Base-by-base conservation (phyloP, 2,113 vertebrate genomes). In the Platichthys flesus region DNA sequence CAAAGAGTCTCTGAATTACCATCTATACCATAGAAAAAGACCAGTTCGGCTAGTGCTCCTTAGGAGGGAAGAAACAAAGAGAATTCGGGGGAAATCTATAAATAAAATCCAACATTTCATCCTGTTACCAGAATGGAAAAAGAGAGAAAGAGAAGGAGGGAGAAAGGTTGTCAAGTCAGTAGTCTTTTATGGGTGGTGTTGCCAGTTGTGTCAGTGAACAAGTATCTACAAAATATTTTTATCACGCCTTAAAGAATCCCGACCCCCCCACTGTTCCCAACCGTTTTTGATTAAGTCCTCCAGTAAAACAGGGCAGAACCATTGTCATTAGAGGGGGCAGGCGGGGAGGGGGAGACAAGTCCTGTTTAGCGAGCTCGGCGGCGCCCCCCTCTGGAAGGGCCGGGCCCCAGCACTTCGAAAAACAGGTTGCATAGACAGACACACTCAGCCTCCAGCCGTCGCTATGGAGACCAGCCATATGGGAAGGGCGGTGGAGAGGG, bases 401-500 rank as follows among this genome's bases (percentile, higher is more conserved):
- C 23, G 93, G 91, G 95, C 94, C 74, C 94, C 95, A 95, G 96
- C 95, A 93, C 95, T 96, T 96, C 94, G 15, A 51, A 51, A 94
- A 81, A 96, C 96, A 97, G 97, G 96, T 99, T 99, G 98, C 98
- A 99, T 99, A 99, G 98, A 99, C 96, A 95, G 92, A 97, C 96
- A 96, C 84, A 66, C 81, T 85, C 72, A 67, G 81, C 86, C 86
- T 91, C 89, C 84, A 78, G 88, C 90, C 84, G 79, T 89, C 60
- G 81, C 81, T 59, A 83, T 91, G 89, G 90, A 91, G 88, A 97
- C 97, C 96, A 97, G 96, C 96, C 96, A 96, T 95, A 72, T 56
- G 66, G 71, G 81, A 57, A 56, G 63, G 35, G 67, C 73, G 67
- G 54, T 31, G 95, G 60, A 52, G 76, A 9, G 59, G 63, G 60